A percentile compares a stretch with the other conserved stretches of the same genome.
Conservation (phyloP, 2,888 invertebrate species). For the Xylota sylvarum region DNA sequence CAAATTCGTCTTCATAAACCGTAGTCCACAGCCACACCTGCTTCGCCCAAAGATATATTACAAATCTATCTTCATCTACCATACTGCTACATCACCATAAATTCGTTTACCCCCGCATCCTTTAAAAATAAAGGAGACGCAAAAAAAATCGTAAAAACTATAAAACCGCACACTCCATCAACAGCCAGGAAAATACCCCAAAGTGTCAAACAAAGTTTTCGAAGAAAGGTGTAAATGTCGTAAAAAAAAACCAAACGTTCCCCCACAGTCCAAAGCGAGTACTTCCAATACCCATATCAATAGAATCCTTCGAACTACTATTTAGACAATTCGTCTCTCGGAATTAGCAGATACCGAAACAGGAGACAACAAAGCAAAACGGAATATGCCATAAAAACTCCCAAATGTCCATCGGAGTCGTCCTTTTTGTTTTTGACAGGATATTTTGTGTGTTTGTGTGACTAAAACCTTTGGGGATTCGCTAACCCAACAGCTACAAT, state of each 20-base stretch:
- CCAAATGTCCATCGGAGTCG: constrained; percentile 18
- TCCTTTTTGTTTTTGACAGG: constrained; percentile 7
- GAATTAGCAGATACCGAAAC: constrained; percentile 39
- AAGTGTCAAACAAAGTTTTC: constrained; percentile 48
- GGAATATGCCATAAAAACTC: constrained; percentile 34
- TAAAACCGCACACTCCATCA: constrained; percentile 43
- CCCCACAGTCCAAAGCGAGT: not conserved
- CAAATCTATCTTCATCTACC: constrained; percentile 19
- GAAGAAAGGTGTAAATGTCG: constrained; percentile 22
- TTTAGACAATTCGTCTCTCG: constrained; percentile 55
- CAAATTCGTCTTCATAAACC: constrained; percentile 59
- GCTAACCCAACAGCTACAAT: not conserved
- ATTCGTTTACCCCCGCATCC: not conserved
- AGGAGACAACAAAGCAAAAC: constrained; percentile 3
- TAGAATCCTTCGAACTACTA: constrained; percentile 55
- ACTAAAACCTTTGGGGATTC: constrained; percentile 23
- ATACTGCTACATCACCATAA: constrained; percentile 24
- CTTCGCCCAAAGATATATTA: constrained; percentile 14
- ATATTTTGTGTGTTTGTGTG: constrained; percentile 4
- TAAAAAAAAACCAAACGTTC: not conserved
- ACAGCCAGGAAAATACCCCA: constrained; percentile 17
- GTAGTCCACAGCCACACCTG: constrained; percentile 53
- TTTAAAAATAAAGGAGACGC: not conserved
- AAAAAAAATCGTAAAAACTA: constrained; percentile 18
- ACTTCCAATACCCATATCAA: constrained; percentile 24